Base-by-base conservation (phyloP, 2,113 vertebrate species). In the Hippocampus barbouri region DNA sequence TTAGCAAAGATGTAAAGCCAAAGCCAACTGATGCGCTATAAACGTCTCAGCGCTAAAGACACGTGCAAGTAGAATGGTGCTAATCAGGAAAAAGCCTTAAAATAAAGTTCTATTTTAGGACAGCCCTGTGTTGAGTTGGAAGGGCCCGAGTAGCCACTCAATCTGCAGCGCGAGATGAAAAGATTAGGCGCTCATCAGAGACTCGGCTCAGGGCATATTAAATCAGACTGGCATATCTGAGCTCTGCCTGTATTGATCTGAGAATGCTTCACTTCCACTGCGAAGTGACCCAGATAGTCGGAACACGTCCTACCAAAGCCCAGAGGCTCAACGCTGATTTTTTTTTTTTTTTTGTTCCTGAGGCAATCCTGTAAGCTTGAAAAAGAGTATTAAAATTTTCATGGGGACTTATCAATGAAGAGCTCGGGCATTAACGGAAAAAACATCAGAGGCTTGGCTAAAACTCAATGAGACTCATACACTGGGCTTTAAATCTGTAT, bases 221-320 rank as follows among this genome's bases (percentile, higher is more conserved):
- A 88, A 89, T 87, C 43, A 82, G 86, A 85, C 78, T 81, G 82
- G 79, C 75, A 80, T 75, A 83, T 81, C 66, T 69, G 59, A 79
- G 76, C 53, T 51, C 57, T 75, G 78, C 56, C 77, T 67, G 70
- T 76, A 83, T 83, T 82, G 83, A 87, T 86, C 79, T 78, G 75
- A 81, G 81, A 87, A 87, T 65, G 79, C 73, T 83, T 69, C 63
- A n/a, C 66, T 81, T 89, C 84, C 75, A 76, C 85, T 85, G 87
- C 25, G 57, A 83, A 89, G 79, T 89, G 87, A 90, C 90, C 90
- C 86, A 90, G 84, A 89, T 91, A 86, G 77, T 82, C 72, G 69
- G 73, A 90, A 81, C 83, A 74, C 79, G 83, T 80, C 75, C 81
- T 70, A 65, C 74, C 75, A 81, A 84, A 82, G 84, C 87, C 69